phyloP scores from a whole-genome alignment of 1,140 invertebrate genomes.

The Centruroides sculpturatus region DNA sequence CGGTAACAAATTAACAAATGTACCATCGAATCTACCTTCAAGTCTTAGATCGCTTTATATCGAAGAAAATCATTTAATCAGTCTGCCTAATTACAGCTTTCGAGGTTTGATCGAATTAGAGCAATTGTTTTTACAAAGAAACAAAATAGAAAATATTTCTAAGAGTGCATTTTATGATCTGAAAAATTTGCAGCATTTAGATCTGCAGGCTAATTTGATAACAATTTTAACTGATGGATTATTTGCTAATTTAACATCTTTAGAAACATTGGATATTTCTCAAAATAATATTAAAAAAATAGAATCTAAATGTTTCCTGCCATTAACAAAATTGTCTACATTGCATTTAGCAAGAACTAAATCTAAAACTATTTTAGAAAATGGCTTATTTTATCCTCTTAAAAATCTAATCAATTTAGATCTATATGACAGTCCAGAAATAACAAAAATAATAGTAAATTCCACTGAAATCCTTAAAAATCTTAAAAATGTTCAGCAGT shows the following conservation, averaged over 20 bases:
- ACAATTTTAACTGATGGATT: constrained; percentile 24
- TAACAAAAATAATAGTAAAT: constrained; percentile 48
- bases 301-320: constrained; percentile 46
- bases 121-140: constrained; percentile 50
- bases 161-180: constrained; percentile 50
- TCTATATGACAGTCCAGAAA: constrained; percentile 50
- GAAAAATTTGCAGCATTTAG: constrained; percentile 34
- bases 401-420: constrained; percentile 52
- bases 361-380: constrained; percentile 32
- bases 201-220: constrained; percentile 32
- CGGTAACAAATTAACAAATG: constrained; percentile 46
- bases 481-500: constrained; percentile 37
- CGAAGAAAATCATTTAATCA: constrained; percentile 47
- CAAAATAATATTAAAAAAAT: constrained; percentile 54
- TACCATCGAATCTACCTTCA: constrained; percentile 50
- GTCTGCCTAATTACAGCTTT: constrained; percentile 48
- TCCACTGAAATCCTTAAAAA: constrained; percentile 45
- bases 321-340: constrained; percentile 43
- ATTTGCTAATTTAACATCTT: constrained; percentile 27
- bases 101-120: constrained; percentile 49
- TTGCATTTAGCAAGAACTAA: constrained; percentile 50
- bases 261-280: constrained; percentile 52
- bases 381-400: constrained; percentile 37
- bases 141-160: constrained; percentile 45
- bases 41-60: constrained; percentile 45